Percentiles rank a stretch among this genome's conserved stretches.
These are phyloP conservation scores for Teleopsis dalmanni DNA, from an alignment of 1,140 invertebrate species.

Conservation along the genomic window DNA sequence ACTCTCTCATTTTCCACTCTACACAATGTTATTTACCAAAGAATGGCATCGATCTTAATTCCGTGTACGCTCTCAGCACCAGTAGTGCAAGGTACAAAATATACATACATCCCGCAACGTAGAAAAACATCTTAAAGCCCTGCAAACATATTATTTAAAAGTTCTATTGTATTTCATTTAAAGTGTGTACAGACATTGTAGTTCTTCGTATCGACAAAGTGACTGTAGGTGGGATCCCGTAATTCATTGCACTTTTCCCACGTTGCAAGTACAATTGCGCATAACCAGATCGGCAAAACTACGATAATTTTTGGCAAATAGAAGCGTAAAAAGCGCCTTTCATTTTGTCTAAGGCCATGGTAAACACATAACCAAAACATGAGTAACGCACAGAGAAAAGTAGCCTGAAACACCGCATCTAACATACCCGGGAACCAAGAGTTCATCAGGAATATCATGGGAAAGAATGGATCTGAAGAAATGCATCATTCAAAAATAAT, in stretches of 20 bases:
- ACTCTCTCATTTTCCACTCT: background rate
- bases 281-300: conserved; percentile 80
- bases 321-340: conserved; percentile 75
- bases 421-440: conserved; percentile 86
- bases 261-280: conserved; percentile 73
- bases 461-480: conserved; percentile 83
- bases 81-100: conserved; percentile 77
- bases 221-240: conserved; percentile 88
- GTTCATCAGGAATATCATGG: conserved; percentile 79
- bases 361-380: conserved; percentile 85
- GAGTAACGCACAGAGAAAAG: conserved; percentile 78
- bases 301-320: conserved; percentile 87
- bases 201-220: conserved; percentile 77
- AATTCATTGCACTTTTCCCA: conserved; percentile 87
- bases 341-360: conserved; percentile 90
- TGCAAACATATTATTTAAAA: conserved; percentile 9
- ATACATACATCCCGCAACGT: conserved; percentile 75
- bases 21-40: conserved; percentile 64
- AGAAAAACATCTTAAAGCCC: conserved; percentile 83
- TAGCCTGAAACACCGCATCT: conserved; percentile 83
- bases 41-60: conserved; percentile 92
- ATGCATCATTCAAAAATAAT: background rate
- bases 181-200: conserved; percentile 66
- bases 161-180: background rate
- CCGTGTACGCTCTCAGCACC: conserved; percentile 83